A percentile compares a stretch with the other conserved stretches of the same genome.
These are phyloP conservation scores for Phaetusa simplex DNA, from an alignment of 2,113 vertebrate genomes.

Conservation along the genomic window DNA sequence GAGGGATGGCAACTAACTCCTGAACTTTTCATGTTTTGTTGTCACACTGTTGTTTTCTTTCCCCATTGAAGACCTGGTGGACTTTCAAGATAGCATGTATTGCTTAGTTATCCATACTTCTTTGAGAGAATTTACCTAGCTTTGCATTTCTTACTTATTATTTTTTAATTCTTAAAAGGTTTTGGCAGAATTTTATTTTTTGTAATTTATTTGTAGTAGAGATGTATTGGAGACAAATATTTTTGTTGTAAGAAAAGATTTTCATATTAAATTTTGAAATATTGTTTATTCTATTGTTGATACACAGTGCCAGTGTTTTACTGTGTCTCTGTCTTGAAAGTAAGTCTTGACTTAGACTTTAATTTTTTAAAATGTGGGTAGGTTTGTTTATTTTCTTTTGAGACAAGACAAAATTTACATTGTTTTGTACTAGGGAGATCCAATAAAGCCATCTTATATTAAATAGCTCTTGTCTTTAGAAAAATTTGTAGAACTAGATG, in stretches of 20 bases:
- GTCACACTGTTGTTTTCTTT: background rate
- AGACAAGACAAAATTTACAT: background rate
- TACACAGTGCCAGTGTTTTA: background rate
- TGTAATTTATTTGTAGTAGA: background rate
- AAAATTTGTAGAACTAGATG: background rate
- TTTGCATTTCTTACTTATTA: background rate
- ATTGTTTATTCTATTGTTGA: background rate
- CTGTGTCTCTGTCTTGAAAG: background rate
- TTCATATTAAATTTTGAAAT: background rate
- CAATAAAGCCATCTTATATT: background rate
- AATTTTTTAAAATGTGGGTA: background rate
- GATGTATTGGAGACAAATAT: background rate
- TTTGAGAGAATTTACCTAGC: background rate
- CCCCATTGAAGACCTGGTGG: background rate
- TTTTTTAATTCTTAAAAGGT: background rate
- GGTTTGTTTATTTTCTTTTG: background rate
- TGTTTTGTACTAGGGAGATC: background rate
- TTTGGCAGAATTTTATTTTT: background rate
- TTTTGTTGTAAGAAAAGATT: background rate
- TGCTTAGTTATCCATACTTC: background rate
- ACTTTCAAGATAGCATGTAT: background rate
- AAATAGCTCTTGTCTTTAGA: background rate
- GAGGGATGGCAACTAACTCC: background rate
- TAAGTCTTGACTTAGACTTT: background rate
- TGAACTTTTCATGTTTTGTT: background rate